Evolutionary conservation across 2,888 invertebrate species (phyloP).

Genomic region (Rhagophthalmus giganteus): DNA sequence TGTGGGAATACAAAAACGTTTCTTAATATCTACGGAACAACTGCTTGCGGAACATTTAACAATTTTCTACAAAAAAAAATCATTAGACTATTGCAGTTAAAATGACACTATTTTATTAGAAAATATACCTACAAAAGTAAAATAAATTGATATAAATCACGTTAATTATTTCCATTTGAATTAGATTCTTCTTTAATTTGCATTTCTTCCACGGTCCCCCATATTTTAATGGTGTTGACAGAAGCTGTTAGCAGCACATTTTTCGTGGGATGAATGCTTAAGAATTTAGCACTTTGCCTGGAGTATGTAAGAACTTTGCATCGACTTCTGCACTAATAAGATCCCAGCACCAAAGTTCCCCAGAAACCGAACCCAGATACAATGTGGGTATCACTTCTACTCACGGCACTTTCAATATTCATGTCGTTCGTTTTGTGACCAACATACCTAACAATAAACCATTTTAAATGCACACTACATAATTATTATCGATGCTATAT

Average conservation of each 20-base stretch:
- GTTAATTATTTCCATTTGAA: too few relatives aligned
- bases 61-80: too few relatives aligned
- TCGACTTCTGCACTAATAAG: constrained; percentile 73
- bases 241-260: constrained; percentile 73
- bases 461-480: neutral
- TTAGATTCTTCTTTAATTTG: constrained; percentile 14
- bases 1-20: too few relatives aligned
- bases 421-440: constrained; percentile 85
- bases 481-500: neutral
- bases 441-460: constrained; percentile 62
- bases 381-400: constrained; percentile 81
- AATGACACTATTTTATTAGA: too few relatives aligned
- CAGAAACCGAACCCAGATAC: constrained; percentile 89
- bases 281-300: constrained; percentile 73
- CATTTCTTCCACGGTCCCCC: constrained; percentile 57
- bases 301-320: constrained; percentile 58
- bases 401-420: constrained; percentile 84
- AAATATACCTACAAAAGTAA: too few relatives aligned
- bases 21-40: too few relatives aligned
- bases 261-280: constrained; percentile 80
- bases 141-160: too few relatives aligned
- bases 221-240: constrained; percentile 71
- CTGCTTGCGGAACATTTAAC: too few relatives aligned
- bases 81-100: too few relatives aligned
- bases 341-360: constrained; percentile 87